These are phyloP conservation scores for Andrena dorsata DNA, from an alignment of 2,888 invertebrate species.

Conservation along the genomic window DNA sequence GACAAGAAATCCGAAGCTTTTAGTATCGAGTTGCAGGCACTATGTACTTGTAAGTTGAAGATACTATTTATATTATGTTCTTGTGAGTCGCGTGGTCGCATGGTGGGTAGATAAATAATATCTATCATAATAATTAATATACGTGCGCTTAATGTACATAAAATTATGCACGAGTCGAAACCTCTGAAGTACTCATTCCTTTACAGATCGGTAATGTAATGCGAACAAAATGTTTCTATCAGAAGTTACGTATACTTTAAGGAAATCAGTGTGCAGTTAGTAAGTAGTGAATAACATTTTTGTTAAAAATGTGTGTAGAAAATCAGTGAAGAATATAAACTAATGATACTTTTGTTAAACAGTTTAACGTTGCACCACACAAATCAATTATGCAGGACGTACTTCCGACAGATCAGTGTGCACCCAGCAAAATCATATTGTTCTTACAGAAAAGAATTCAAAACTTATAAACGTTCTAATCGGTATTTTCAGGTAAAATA, in stretches of 20 bases:
- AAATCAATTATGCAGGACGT: background rate
- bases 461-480: background rate
- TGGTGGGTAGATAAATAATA: too few species aligned
- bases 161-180: background rate
- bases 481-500: slow-evolving; percentile 4
- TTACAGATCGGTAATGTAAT: background rate
- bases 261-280: background rate
- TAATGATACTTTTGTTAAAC: slow-evolving; percentile 1
- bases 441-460: background rate
- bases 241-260: background rate
- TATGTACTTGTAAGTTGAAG: too few species aligned
- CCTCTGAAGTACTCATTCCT: background rate
- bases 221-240: background rate
- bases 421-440: background rate
- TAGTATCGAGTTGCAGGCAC: too few species aligned
- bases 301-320: background rate
- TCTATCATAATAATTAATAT: too few species aligned
- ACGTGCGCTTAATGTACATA: background rate
- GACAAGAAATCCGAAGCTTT: too few species aligned
- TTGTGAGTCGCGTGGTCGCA: too few species aligned
- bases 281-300: slow-evolving; percentile 46
- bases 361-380: slow-evolving; percentile 8
- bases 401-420: background rate
- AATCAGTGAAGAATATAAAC: background rate
- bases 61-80: too few species aligned